Percentiles rank a stretch among this genome's conserved stretches.
Evolutionary conservation across 2,888 invertebrate species (phyloP).

Genomic region (Phoenoteleia sp.): DNA sequence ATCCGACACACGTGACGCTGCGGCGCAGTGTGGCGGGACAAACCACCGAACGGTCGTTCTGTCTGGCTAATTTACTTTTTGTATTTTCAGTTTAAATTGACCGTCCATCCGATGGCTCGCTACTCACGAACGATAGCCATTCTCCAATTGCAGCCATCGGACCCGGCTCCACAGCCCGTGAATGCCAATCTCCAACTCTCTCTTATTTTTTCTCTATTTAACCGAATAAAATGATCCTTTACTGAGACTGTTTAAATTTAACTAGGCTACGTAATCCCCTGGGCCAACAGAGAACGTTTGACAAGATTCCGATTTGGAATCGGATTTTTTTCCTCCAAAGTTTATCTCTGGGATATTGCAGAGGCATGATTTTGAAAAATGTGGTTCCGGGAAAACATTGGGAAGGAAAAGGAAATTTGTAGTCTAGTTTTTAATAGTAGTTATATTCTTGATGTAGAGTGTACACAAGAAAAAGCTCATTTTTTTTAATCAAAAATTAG

Average conservation of each 20-base stretch:
- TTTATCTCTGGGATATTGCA: too few relatives aligned
- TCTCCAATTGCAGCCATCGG: conserved; percentile 80
- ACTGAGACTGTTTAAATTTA: conserved; percentile 60
- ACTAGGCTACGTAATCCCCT: conserved; percentile 44
- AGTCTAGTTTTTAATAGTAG: too few relatives aligned
- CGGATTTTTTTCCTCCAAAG: too few relatives aligned
- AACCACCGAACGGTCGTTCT: conserved; percentile 82
- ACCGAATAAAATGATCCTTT: conserved; percentile 65
- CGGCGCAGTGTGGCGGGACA: conserved; percentile 80
- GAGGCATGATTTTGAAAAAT: too few relatives aligned
- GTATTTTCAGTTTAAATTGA: conserved; percentile 85
- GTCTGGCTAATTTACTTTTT: conserved; percentile 86
- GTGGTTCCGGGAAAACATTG: too few relatives aligned
- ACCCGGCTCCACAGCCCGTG: conserved; percentile 79
- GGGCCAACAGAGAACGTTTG: background rate
- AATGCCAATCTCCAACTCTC: conserved; percentile 80
- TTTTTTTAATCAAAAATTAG: too few relatives aligned
- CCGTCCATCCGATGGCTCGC: conserved; percentile 80
- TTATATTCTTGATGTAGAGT: too few relatives aligned
- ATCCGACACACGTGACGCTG: conserved; percentile 84
- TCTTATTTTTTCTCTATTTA: conserved; percentile 22
- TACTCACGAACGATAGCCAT: conserved; percentile 67
- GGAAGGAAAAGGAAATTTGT: too few relatives aligned
- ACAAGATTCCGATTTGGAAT: background rate
- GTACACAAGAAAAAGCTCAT: too few relatives aligned